phyloP scores from a whole-genome alignment of 30 jellyfish, hydroid and myxozoan species.

The Nemopilema nomurai region DNA sequence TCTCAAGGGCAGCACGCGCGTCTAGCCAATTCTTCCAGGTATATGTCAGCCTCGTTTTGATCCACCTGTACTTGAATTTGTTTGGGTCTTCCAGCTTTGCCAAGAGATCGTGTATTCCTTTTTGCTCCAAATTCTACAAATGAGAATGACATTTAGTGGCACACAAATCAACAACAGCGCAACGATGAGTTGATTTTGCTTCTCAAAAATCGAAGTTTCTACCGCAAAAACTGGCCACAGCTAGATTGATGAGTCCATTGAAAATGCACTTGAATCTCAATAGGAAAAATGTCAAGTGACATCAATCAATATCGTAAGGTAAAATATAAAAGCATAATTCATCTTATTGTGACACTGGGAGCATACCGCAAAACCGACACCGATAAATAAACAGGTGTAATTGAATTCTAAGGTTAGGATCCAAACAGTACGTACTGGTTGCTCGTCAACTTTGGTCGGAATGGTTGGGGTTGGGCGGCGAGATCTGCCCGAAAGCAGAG shows the following conservation, averaged over 20 bases:
- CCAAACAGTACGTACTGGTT: constrained; percentile 87
- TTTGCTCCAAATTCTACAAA: constrained; percentile 52
- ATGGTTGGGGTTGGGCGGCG: constrained; percentile 21
- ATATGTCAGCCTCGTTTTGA: constrained; percentile 56
- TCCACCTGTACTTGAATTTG: constrained; percentile 55
- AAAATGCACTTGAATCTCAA: too few relatives aligned
- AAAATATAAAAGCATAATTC: too few relatives aligned
- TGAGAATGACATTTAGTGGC: background rate
- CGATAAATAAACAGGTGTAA: too few relatives aligned
- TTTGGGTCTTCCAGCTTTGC: constrained; percentile 43
- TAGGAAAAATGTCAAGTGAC: too few relatives aligned
- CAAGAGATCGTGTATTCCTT: constrained; percentile 51
- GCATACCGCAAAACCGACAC: too few relatives aligned
- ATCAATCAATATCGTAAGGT: too few relatives aligned
- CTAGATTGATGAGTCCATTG: background rate
- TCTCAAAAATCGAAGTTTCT: background rate
- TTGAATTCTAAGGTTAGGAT: too few relatives aligned
- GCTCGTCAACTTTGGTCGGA: constrained; percentile 1
- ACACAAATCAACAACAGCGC: background rate
- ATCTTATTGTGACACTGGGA: too few relatives aligned
- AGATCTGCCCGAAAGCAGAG: constrained; percentile 80
- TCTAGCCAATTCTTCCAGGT: constrained; percentile 78
- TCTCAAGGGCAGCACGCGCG: constrained; percentile 46
- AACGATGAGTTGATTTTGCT: background rate
- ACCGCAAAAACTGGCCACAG: background rate